Evolutionary conservation across 2,888 invertebrate species (phyloP).

Genomic region (Lepidonotus clava): DNA sequence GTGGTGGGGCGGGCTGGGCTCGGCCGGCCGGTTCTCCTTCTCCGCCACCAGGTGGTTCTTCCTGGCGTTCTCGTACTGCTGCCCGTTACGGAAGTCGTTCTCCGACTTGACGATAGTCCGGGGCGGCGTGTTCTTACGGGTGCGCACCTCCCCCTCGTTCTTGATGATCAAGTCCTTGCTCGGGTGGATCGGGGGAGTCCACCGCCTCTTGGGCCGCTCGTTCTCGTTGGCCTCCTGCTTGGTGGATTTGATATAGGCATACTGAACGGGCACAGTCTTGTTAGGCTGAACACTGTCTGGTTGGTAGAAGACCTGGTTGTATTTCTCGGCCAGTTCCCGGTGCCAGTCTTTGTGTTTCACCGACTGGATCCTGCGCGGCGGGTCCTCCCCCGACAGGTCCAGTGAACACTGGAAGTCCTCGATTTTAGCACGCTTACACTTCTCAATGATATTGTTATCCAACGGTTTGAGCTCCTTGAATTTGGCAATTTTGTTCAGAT

Average conservation of each 20-base stretch:
- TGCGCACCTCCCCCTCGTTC: conserved; percentile 4
- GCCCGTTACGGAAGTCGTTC: conserved; percentile 43
- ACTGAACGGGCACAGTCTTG: conserved; percentile 26
- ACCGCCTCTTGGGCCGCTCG: conserved; percentile 49
- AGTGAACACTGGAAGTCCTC: not conserved
- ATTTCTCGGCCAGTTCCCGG: conserved; percentile 60
- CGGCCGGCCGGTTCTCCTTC: conserved; percentile 45
- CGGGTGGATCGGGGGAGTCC: conserved; percentile 62
- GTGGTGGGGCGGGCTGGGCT: not conserved
- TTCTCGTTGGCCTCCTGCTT: conserved; percentile 32
- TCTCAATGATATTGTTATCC: conserved; percentile 34
- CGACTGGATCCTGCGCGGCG: conserved; percentile 43
- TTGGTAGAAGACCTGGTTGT: conserved; percentile 49
- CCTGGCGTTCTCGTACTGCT: conserved; percentile 37
- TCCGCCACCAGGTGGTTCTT: conserved; percentile 44
- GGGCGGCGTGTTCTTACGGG: conserved; percentile 27
- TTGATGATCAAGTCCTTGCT: conserved; percentile 60
- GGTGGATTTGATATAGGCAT: conserved; percentile 45
- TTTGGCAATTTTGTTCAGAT: conserved; percentile 53
- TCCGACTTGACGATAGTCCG: conserved; percentile 43
- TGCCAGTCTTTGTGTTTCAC: conserved; percentile 62
- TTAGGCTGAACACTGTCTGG: not conserved
- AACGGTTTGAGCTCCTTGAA: conserved; percentile 20
- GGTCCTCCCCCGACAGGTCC: not conserved
- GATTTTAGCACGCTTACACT: conserved; percentile 44